Percentiles rank a stretch among this genome's conserved stretches.
These are phyloP conservation scores for Ia io DNA, from an alignment of 2,113 vertebrate genomes.

Conservation along the genomic window DNA sequence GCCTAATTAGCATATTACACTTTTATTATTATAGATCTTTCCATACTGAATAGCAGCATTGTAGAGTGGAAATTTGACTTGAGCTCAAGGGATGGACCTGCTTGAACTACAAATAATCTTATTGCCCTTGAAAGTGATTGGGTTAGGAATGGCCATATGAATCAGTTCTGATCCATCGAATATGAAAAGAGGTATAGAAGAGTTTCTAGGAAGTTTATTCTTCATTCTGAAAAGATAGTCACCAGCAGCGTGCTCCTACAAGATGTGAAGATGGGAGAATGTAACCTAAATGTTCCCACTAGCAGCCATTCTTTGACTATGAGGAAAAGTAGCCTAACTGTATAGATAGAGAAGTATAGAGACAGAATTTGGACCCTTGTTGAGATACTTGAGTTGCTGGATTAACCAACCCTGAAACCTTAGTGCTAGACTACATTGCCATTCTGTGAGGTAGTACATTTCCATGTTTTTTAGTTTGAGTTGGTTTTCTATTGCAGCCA, in stretches of 20 bases:
- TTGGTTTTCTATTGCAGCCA: neutral
- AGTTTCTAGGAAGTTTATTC: constrained; percentile 11
- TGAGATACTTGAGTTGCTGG: neutral
- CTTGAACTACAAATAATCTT: neutral
- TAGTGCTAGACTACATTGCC: neutral
- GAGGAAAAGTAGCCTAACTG: neutral
- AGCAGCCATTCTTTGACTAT: neutral
- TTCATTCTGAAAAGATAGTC: neutral
- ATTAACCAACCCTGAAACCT: neutral
- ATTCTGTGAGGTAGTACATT: neutral
- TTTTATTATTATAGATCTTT: neutral
- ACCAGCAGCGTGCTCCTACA: neutral
- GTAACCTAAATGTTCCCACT: neutral
- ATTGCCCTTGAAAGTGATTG: neutral
- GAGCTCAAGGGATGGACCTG: neutral
- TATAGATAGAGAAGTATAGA: neutral
- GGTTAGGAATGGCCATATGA: neutral
- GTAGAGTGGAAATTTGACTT: constrained; percentile 24
- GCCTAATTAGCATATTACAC: too few relatives aligned
- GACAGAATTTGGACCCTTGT: neutral
- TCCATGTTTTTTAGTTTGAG: neutral
- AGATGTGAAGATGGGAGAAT: neutral
- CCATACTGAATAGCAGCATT: neutral
- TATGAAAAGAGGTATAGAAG: neutral
- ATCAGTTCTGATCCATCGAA: neutral